Evolutionary conservation across 2,113 vertebrate genomes (phyloP).

Genomic region (Electrona antarctica): DNA sequence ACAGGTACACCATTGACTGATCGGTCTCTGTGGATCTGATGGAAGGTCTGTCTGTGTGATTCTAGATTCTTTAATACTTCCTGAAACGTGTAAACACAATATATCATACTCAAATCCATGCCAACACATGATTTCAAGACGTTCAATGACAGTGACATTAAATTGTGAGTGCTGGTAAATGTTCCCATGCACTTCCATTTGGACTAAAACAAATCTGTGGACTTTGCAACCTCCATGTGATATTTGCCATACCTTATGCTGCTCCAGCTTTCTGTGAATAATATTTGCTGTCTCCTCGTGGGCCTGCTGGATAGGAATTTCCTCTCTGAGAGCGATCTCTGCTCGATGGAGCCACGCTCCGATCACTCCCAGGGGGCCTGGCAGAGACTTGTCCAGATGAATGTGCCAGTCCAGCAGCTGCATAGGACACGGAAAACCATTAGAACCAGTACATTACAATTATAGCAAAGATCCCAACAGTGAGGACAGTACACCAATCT

Average conservation of each 20-base stretch:
- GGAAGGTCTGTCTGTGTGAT: constrained; percentile 91
- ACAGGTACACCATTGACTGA: constrained; percentile 95
- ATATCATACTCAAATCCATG: neutral
- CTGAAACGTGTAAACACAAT: constrained; percentile 73
- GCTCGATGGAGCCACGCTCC: constrained; percentile 93
- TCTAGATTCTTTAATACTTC: constrained; percentile 92
- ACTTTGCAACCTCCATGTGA: neutral
- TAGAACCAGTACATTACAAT: constrained; percentile 19
- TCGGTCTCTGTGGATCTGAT: constrained; percentile 91
- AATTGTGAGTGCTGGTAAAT: too few relatives aligned
- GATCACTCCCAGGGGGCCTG: constrained; percentile 91
- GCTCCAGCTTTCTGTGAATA: constrained; percentile 90
- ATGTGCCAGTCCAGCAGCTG: constrained; percentile 95
- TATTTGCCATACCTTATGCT: constrained; percentile 85
- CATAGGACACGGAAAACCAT: constrained; percentile 50
- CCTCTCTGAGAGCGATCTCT: constrained; percentile 90
- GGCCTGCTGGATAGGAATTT: constrained; percentile 88
- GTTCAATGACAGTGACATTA: too few relatives aligned
- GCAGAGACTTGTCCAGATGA: constrained; percentile 93
- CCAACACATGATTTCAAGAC: too few relatives aligned
- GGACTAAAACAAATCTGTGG: too few relatives aligned
- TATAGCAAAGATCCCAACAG: constrained; percentile 22
- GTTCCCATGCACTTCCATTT: too few relatives aligned
- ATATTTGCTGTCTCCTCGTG: constrained; percentile 94
- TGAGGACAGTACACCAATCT: constrained; percentile 22